Base-by-base conservation (phyloP, 2,797 vertebrate species). In the Orestias chungarensis region DNA sequence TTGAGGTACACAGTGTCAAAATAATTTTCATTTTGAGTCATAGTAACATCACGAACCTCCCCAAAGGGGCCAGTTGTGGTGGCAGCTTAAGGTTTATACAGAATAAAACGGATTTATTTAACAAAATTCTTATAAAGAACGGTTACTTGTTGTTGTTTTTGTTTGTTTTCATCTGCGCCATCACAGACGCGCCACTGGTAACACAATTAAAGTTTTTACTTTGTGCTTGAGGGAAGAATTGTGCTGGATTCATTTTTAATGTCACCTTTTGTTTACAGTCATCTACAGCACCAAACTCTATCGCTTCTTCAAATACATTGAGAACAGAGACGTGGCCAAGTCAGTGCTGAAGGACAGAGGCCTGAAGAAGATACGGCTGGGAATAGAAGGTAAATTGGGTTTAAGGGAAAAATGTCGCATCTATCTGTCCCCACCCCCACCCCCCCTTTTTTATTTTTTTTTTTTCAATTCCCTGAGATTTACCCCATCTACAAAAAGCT, bases 231-330 rank as follows among this genome's bases (percentile, higher is more conserved):
- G n/a, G 15, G 25, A 62, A 62, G 61, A 64, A 43, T 43, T 44
- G 25, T 61, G 57, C 33, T 14, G 9, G 11, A 14, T 40, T 40
- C 38, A n/a, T 49, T 5, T 50, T 50, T 50, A 67, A 14, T 73
- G 64, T 20, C n/a, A 82, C 14, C n/a, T 68, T 57, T 71, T 76
- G 46, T 81, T 82, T 47, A 12, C 89, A 99, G 97, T 99, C 91
- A 98, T 99, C 93, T 99, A 99, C 95, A 99, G 97, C 93, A 99
- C 97, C 7, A 99, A 99, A 89, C 93, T 99, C 66, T 99, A 99
- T 76, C 95, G 97, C 79, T 99, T 99, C 95, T 99, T 99, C 94
- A 99, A 99, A 87, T 99, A 99, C 92, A 99, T 99, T 27, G 98
- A 99, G 92, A 99, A 99, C 73, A 91, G 97, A 92, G 98, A 99